phyloP scores from a whole-genome alignment of 1,140 invertebrate genomes.

The Macrosteles quadrilineatus region DNA sequence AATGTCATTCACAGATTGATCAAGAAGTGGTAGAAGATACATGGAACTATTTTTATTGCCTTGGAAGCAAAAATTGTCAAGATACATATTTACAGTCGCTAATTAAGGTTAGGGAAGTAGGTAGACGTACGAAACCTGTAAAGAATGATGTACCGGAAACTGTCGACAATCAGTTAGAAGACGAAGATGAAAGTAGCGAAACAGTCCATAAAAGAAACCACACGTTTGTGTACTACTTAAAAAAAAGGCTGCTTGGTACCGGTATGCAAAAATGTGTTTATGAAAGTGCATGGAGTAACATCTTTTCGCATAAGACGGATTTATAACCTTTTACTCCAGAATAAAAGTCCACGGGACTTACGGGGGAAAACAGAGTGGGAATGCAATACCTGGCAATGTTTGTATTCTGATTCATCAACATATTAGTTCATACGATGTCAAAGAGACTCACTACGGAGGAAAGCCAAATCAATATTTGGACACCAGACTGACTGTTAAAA shows the following conservation, averaged over 20 bases:
- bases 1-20: too few relatives aligned
- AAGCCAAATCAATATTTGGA: not conserved
- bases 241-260: not conserved
- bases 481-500: not conserved
- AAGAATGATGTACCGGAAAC: too few relatives aligned
- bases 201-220: not conserved
- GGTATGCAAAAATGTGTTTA: slow-evolving; percentile 17
- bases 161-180: not conserved
- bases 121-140: too few relatives aligned
- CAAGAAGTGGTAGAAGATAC: too few relatives aligned
- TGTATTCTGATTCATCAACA: not conserved
- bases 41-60: too few relatives aligned
- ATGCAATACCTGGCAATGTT: not conserved
- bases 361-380: not conserved
- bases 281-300: slow-evolving; percentile 15
- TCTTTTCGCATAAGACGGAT: not conserved
- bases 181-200: not conserved
- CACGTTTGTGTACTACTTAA: not conserved
- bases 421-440: not conserved
- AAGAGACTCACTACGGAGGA: not conserved
- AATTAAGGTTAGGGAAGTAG: too few relatives aligned
- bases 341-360: not conserved
- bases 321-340: not conserved
- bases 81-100: too few relatives aligned
- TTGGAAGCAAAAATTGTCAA: too few relatives aligned